phyloP scores from a whole-genome alignment of 2,888 invertebrate genomes.

The Macrosoma leucophasiata region DNA sequence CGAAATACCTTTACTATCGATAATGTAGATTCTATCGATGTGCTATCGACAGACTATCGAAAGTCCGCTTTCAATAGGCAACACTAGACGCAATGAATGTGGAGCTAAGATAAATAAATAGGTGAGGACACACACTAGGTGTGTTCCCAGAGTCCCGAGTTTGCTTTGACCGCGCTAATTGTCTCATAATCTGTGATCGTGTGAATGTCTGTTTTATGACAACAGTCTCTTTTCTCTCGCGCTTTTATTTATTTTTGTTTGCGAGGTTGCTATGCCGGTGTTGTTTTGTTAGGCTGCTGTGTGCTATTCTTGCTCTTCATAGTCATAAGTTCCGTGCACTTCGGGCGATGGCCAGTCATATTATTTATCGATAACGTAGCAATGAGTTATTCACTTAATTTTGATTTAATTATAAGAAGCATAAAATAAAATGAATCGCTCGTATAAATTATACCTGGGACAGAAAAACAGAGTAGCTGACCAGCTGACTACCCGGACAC shows the following conservation, averaged over 20 bases:
- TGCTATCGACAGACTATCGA: too few relatives aligned
- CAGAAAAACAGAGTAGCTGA: too few relatives aligned
- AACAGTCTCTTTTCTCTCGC: constrained; percentile 28
- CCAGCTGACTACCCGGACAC: too few relatives aligned
- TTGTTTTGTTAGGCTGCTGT: constrained; percentile 63
- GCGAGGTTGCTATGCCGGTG: constrained; percentile 31
- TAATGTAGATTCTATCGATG: too few relatives aligned
- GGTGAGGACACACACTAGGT: constrained; percentile 24
- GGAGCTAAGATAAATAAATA: constrained; percentile 36
- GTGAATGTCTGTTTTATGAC: constrained; percentile 43
- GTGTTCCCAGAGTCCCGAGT: constrained; percentile 47
- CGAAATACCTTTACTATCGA: too few relatives aligned
- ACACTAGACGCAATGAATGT: constrained; percentile 9
- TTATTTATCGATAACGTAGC: too few relatives aligned
- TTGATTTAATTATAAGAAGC: too few relatives aligned
- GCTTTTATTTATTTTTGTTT: constrained; percentile 33
- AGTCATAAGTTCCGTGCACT: constrained; percentile 37
- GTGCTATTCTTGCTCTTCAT: constrained; percentile 30
- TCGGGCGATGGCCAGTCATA: too few relatives aligned
- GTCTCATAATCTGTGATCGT: constrained; percentile 54
- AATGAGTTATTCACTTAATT: too few relatives aligned
- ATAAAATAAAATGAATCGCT: too few relatives aligned
- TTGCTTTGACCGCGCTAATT: constrained; percentile 57
- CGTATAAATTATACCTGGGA: too few relatives aligned
- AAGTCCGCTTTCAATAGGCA: too few relatives aligned